Conservation (phyloP, 2,888 invertebrate genomes). For the Drosophila merina region DNA sequence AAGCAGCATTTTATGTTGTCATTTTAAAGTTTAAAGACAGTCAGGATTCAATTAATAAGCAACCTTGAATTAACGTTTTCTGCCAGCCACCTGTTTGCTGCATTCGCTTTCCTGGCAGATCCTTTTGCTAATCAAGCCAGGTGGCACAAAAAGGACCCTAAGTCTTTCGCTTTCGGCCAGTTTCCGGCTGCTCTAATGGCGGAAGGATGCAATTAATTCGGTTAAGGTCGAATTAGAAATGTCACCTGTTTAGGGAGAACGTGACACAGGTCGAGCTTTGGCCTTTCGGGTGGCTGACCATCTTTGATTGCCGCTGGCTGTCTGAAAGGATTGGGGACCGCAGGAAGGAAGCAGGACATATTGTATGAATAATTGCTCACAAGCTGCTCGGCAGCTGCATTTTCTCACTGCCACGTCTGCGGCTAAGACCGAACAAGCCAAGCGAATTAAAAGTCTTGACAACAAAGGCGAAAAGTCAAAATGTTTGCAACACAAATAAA, state of each 20-base stretch:
- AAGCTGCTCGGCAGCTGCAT: conserved; percentile 36
- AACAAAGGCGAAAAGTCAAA: conserved; percentile 40
- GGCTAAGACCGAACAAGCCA: conserved; percentile 22
- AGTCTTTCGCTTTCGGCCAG: conserved; percentile 27
- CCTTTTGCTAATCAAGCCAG: conserved; percentile 56
- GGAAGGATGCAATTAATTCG: conserved; percentile 52
- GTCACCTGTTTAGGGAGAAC: conserved; percentile 35
- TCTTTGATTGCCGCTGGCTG: not conserved
- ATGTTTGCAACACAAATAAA: conserved; percentile 43
- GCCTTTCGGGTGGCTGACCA: not conserved
- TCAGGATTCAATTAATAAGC: conserved; percentile 21
- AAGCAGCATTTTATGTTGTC: conserved; percentile 2
- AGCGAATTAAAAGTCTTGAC: conserved; percentile 44
- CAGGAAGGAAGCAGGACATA: conserved; percentile 26
- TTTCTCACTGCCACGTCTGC: conserved; percentile 5
- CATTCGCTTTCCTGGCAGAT: conserved; percentile 17
- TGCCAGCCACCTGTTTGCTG: conserved; percentile 58
- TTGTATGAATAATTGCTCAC: conserved; percentile 43
- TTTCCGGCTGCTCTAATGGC: conserved; percentile 49
- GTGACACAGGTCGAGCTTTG: conserved; percentile 30
- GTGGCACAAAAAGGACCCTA: conserved; percentile 4
- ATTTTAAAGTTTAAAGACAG: conserved; percentile 32
- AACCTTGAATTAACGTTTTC: conserved; percentile 5
- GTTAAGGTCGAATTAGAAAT: conserved; percentile 51
- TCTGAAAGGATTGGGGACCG: not conserved